Evolutionary conservation across 2,113 vertebrate genomes (phyloP), one percentile per base, ranked within the genome.

Genomic region (Peromyscus polionotus): DNA sequence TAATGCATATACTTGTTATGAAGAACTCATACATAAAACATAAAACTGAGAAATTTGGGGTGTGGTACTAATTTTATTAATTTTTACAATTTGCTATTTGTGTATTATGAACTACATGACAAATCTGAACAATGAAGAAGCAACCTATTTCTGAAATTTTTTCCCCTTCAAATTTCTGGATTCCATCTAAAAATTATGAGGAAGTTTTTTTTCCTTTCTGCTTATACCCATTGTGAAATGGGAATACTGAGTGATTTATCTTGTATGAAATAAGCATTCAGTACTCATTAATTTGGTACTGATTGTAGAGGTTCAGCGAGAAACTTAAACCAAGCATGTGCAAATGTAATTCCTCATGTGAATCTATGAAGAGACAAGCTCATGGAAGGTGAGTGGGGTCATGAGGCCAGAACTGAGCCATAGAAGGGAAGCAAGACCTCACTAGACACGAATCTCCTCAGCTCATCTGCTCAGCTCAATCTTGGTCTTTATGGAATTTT

Each of bases 1-100:
- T 42, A 76, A 72, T 59, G 5, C 0, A 26, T 24, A 11, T 42
- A 61, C 61, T 4, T 86, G 24, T 84, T 68, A 76, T 19, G 19
- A 92, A 96, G 61, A 76, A 72, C 3, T 67, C 31, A 72, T 24
- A 63, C 28, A 57, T 86, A 85, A 93, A 80, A 12, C 48, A 24
- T 73, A n/a, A n/a, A n/a, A n/a, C 59, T 45, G 28, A 80, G 54
- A 12, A 28, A 19, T 80, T 61, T 31, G 73, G 13, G 17, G 8
- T 12, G 31, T 7, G n/a, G 10, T 67, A 80, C 8, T 92, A 39
- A 95, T 73, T 70, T 90, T 90, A 24, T 91, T 81, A 24, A 83
- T 86, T 65, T 90, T 88, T 81, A 68, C 5, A 79, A 57, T 16
- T 95, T 94, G 59, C 4, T 76, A 11, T 77, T 89, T 84, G 24